These are phyloP conservation scores for Cryptomyrus ogoouensis DNA, from an alignment of 2,113 vertebrate genomes.

Conservation along the genomic window DNA sequence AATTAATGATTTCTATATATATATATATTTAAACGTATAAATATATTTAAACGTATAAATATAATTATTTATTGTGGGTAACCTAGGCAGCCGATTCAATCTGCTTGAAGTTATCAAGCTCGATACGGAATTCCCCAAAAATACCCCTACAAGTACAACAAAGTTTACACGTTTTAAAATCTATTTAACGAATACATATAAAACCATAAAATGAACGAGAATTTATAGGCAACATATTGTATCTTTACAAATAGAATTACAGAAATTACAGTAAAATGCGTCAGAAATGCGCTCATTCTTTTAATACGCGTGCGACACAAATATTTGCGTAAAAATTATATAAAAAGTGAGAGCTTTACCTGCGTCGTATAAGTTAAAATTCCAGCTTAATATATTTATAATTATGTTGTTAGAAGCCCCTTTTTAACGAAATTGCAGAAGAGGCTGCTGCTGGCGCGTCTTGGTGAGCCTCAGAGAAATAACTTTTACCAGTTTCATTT, in stretches of 20 bases:
- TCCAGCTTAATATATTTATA: neutral
- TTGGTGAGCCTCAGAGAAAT: neutral
- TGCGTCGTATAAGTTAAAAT: neutral
- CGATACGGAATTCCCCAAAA: neutral
- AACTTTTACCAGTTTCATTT: neutral
- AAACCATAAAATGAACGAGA: neutral
- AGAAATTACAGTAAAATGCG: neutral
- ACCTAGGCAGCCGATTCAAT: neutral
- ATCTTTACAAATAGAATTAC: neutral
- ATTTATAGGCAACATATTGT: neutral
- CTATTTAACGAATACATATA: neutral
- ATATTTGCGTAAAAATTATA: neutral
- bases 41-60: neutral
- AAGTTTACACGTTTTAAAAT: neutral
- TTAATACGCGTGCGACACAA: neutral
- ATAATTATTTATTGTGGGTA: neutral
- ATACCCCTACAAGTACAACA: neutral
- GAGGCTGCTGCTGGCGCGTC: neutral
- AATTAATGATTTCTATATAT: neutral
- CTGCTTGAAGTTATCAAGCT: neutral
- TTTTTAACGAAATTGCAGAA: neutral
- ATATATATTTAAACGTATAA: neutral
- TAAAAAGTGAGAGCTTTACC: neutral
- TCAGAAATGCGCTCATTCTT: neutral
- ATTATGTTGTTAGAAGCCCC: neutral